phyloP scores from a whole-genome alignment of 2,113 vertebrate genomes.

The Ailuropoda melanoleuca region DNA sequence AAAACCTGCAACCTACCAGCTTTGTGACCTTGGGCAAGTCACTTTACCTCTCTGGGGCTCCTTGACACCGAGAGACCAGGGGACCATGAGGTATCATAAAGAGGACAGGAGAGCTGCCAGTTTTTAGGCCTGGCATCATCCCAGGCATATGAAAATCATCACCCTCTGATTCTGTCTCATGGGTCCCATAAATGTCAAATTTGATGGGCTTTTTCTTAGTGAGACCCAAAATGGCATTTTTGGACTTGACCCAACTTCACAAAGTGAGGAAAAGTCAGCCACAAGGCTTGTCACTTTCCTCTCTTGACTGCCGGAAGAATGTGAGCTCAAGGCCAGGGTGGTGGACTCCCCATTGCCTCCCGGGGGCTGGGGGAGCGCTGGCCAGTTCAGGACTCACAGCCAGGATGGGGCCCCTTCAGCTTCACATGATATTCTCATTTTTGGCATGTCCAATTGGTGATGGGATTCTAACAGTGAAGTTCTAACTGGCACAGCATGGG shows the following conservation, averaged over 20 bases:
- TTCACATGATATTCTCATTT: not conserved
- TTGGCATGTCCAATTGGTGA: not conserved
- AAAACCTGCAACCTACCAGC: not conserved
- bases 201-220: slow-evolving; percentile 26
- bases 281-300: not conserved
- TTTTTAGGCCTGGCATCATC: not conserved
- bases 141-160: not conserved
- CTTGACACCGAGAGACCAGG: not conserved
- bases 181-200: not conserved
- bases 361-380: not conserved
- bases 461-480: not conserved
- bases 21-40: not conserved
- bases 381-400: not conserved
- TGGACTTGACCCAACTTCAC: not conserved
- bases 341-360: not conserved
- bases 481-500: not conserved
- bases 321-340: not conserved
- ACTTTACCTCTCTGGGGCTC: not conserved
- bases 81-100: not conserved
- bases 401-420: not conserved
- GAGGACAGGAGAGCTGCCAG: not conserved
- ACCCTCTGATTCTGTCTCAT: not conserved
- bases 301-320: not conserved
- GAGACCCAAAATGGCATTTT: not conserved
- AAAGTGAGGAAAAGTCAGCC: not conserved